These are phyloP conservation scores for Megalops cyprinoides DNA, from an alignment of 2,797 vertebrate genomes.

Conservation along the genomic window DNA sequence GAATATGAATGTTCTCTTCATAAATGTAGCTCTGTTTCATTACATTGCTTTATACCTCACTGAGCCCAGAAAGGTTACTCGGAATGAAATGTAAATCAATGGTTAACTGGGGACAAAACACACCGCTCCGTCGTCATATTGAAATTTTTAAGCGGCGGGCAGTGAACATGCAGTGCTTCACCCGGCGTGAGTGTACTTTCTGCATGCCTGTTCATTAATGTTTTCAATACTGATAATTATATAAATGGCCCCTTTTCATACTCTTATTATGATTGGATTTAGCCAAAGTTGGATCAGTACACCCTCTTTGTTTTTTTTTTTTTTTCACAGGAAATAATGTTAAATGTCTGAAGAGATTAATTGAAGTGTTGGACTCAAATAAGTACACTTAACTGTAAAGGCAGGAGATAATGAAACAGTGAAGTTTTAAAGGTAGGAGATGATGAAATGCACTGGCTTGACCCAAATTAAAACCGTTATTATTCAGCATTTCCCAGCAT, in stretches of 20 bases:
- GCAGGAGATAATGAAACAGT: neutral
- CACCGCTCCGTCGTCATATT: slow-evolving; percentile 52
- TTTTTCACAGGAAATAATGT: too few species aligned
- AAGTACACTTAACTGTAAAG: neutral
- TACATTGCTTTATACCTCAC: slow-evolving; percentile 76
- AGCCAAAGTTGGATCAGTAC: neutral
- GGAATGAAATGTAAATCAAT: slow-evolving; percentile 80
- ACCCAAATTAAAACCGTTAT: slow-evolving; percentile 3
- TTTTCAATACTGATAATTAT: neutral
- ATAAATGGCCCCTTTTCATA: neutral
- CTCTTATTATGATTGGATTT: neutral
- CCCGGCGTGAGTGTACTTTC: neutral
- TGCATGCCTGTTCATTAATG: neutral
- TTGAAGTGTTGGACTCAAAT: neutral
- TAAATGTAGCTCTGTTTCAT: slow-evolving; percentile 67
- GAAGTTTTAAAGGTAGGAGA: neutral
- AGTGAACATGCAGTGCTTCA: slow-evolving; percentile 33
- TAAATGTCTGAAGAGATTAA: neutral
- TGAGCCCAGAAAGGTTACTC: slow-evolving; percentile 74
- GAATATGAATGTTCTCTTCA: slow-evolving; percentile 74
- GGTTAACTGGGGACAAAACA: slow-evolving; percentile 68
- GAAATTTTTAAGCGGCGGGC: slow-evolving; percentile 41
- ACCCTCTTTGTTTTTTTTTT: neutral
- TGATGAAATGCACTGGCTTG: neutral
- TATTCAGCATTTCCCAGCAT: slow-evolving; percentile 19